phyloP scores from a whole-genome alignment of 2,797 vertebrate genomes.

The Brachyrhaphis roseni region DNA sequence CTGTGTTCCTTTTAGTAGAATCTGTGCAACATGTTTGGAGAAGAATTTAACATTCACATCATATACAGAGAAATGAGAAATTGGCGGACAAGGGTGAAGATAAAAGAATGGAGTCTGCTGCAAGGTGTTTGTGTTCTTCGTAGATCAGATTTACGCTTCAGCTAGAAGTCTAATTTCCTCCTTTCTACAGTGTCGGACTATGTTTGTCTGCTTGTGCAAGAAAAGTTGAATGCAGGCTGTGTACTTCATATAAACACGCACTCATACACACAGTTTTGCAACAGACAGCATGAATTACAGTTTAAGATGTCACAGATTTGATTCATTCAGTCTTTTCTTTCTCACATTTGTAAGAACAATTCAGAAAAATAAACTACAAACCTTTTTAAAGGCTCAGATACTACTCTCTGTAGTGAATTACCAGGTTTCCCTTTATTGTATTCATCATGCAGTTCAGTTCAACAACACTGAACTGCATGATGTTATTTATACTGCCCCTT shows the following conservation, averaged over 20 bases:
- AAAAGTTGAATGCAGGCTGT: background rate
- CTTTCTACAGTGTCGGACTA: conserved; percentile 40
- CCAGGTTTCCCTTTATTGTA: conserved; percentile 38
- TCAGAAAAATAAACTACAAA: background rate
- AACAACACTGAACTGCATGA: conserved; percentile 3
- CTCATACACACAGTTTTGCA: conserved; percentile 12
- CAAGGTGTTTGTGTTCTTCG: conserved; percentile 61
- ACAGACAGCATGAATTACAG: conserved; percentile 10
- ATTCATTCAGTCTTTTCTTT: conserved; percentile 12
- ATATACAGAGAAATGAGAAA: background rate
- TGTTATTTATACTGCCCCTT: conserved; percentile 24
- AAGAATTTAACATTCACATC: background rate
- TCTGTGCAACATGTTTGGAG: background rate
- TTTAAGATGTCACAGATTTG: conserved; percentile 17
- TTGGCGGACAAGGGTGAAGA: background rate
- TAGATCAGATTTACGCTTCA: conserved; percentile 63
- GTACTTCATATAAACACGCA: background rate
- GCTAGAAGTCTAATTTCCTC: conserved; percentile 67
- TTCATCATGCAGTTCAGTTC: no score
- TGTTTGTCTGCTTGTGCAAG: conserved; percentile 1
- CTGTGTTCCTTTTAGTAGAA: background rate
- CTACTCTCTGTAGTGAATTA: conserved; percentile 12
- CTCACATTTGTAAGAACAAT: background rate
- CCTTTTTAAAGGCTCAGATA: background rate
- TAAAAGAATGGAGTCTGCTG: conserved; percentile 28